phyloP scores from a whole-genome alignment of 2,113 vertebrate species.

The Vimba vimba region DNA sequence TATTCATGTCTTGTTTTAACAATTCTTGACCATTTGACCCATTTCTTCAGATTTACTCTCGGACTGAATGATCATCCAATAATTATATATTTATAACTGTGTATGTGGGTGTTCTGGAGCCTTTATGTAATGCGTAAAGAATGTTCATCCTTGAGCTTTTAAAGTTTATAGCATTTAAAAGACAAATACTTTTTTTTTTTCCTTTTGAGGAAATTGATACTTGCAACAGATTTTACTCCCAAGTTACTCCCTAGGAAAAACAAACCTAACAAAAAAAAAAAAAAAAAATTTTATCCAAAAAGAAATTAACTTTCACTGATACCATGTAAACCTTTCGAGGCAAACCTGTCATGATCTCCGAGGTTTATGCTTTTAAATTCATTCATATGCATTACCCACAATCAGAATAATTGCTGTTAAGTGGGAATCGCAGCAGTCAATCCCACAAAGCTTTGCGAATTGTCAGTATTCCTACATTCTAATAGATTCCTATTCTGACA shows the following conservation, averaged over 20 bases:
- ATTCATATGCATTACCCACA: neutral
- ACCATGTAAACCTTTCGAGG: neutral
- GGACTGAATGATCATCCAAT: constrained; percentile 11
- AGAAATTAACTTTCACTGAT: neutral
- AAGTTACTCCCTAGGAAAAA: neutral
- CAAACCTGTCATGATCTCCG: neutral
- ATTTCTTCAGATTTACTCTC: neutral
- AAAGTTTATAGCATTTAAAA: neutral
- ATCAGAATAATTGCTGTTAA: neutral
- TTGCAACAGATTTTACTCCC: neutral
- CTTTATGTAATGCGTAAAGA: neutral
- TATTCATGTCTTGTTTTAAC: constrained; percentile 23
- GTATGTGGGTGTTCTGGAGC: neutral
- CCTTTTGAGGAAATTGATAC: neutral
- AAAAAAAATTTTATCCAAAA: neutral
- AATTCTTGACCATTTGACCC: constrained; percentile 27
- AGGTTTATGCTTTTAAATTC: neutral
- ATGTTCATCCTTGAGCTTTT: neutral
- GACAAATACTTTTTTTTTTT: neutral
- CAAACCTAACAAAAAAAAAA: neutral
- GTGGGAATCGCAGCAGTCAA: neutral
- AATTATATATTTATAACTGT: constrained; percentile 4
- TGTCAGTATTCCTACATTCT: neutral
- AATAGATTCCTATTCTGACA: neutral
- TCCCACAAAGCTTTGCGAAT: neutral